Percentiles rank a stretch among this genome's conserved stretches.
These are phyloP conservation scores for Spilosoma lubricipeda DNA, from an alignment of 2,888 invertebrate genomes.

Conservation along the genomic window DNA sequence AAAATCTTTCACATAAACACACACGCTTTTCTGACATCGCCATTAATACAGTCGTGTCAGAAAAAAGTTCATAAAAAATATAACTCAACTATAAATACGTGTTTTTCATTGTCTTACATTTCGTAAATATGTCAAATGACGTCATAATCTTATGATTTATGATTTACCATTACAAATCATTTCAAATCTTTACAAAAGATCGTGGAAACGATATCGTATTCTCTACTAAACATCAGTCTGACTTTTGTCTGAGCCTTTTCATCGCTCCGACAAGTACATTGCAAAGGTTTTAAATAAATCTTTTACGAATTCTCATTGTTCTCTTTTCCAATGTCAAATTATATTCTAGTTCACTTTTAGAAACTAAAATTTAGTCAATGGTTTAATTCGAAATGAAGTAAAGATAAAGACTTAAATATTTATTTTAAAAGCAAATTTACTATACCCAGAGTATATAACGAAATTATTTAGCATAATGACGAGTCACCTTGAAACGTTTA, in stretches of 20 bases:
- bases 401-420: not conserved
- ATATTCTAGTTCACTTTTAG: not conserved
- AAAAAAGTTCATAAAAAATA: not conserved
- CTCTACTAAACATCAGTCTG: not conserved
- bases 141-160: not conserved
- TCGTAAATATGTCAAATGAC: not conserved
- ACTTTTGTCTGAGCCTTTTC: not conserved
- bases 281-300: not conserved
- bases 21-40: not conserved
- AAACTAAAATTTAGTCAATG: not conserved
- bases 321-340: not conserved
- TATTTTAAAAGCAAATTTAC: not conserved
- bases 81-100: not conserved
- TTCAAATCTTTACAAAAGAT: not conserved
- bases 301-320: not conserved
- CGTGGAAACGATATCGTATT: not conserved
- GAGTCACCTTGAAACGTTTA: constrained; percentile 13
- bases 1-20: not conserved
- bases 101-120: not conserved
- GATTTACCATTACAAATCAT: not conserved
- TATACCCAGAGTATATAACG: not conserved
- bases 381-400: not conserved
- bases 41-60: not conserved
- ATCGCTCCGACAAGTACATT: not conserved
- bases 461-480: not conserved